Percentiles rank a stretch among this genome's conserved stretches.
Evolutionary conservation across 2,888 invertebrate species (phyloP).

Genomic region (Sinotaia quadrata): DNA sequence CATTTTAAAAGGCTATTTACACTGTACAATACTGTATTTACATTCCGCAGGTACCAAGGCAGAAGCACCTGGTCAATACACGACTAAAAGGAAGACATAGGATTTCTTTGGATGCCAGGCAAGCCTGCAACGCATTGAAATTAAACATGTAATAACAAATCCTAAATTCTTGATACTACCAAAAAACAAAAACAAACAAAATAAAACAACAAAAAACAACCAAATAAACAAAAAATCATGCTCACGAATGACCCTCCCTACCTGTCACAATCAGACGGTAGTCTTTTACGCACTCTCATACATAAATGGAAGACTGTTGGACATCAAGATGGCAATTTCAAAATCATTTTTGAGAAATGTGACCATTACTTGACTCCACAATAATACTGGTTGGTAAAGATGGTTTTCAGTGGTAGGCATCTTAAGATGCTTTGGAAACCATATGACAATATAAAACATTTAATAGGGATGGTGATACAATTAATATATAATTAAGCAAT

Average conservation of each 20-base stretch:
- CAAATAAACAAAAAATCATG: background rate
- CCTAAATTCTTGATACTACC: too few relatives aligned
- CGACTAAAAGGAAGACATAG: conserved; percentile 29
- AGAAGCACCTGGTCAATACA: too few relatives aligned
- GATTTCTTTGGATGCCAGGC: conserved; percentile 25
- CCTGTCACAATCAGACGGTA: conserved; percentile 1
- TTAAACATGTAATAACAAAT: background rate
- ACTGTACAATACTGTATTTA: too few relatives aligned
- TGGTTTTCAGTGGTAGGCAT: background rate
- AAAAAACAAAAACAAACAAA: conserved; percentile 2
- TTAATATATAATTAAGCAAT: too few relatives aligned
- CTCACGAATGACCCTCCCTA: conserved; percentile 15
- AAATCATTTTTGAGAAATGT: background rate
- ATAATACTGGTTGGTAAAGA: conserved; percentile 42
- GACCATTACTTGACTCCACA: conserved; percentile 12
- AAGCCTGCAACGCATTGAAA: conserved; percentile 16
- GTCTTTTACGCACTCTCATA: background rate
- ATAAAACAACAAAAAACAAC: background rate
- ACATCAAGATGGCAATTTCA: background rate
- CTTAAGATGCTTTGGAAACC: too few relatives aligned
- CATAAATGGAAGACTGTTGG: conserved; percentile 32
- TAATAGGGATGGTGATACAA: too few relatives aligned
- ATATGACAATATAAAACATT: too few relatives aligned
- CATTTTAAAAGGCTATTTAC: too few relatives aligned
- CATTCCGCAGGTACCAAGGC: too few relatives aligned